Percentiles rank a stretch among this genome's conserved stretches.
Conservation (phyloP, 2,888 invertebrate species). For the Dicyrtoma fusca region DNA sequence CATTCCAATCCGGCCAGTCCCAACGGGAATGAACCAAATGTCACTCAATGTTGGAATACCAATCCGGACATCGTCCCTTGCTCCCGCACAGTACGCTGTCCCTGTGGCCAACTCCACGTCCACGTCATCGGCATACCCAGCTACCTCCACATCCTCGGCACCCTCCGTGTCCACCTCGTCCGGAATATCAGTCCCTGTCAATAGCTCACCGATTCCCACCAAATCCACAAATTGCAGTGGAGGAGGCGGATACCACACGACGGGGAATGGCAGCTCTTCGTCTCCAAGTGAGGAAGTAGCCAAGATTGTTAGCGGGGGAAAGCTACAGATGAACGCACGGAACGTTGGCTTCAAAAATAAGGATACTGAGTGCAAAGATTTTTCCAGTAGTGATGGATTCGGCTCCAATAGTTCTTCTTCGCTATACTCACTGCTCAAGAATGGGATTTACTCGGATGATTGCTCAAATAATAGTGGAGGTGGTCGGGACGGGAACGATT, state of each 20-base stretch:
- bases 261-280: neutral
- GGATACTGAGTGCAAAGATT: slow-evolving; percentile 9
- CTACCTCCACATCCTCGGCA: neutral
- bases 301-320: no score
- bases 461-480: slow-evolving; percentile 53
- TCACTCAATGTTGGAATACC: slow-evolving; percentile 15
- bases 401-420: slow-evolving; percentile 32
- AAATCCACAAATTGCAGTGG: no score
- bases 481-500: neutral
- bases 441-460: slow-evolving; percentile 56
- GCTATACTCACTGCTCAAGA: slow-evolving; percentile 57
- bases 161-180: neutral
- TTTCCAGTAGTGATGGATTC: slow-evolving; percentile 36
- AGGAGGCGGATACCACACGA: neutral
- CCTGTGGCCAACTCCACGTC: neutral
- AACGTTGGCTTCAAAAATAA: neutral
- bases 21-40: no score
- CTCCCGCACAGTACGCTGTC: neutral
- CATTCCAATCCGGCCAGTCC: no score
- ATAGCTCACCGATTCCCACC: no score
- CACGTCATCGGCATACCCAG: neutral
- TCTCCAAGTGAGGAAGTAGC: neutral
- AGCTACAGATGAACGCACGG: no score
- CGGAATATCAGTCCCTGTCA: no score
- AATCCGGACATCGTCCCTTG: slow-evolving; percentile 19